Conservation (phyloP, 1,140 invertebrate genomes). For the Drosophila sturtevanti region DNA sequence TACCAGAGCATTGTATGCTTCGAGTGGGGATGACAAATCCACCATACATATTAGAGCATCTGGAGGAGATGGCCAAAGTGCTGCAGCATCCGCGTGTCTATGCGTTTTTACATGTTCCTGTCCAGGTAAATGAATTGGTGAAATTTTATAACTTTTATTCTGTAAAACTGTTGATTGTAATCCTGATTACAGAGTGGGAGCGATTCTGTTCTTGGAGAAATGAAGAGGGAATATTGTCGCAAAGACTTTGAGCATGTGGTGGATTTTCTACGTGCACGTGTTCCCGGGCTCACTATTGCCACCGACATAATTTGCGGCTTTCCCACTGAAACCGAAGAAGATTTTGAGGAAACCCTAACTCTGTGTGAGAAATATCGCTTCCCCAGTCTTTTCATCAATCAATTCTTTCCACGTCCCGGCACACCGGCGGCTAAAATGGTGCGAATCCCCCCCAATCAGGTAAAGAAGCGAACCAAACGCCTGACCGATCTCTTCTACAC, state of each 20-base stretch:
- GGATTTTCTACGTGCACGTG: constrained; percentile 91
- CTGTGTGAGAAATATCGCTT: constrained; percentile 95
- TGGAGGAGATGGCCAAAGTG: constrained; percentile 95
- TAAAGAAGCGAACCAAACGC: constrained; percentile 94
- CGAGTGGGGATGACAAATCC: constrained; percentile 99
- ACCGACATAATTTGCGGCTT: constrained; percentile 99
- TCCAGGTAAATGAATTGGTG: constrained; percentile 85
- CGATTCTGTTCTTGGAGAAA: constrained; percentile 95
- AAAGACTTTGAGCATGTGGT: constrained; percentile 96
- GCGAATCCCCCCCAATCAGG: constrained; percentile 90
- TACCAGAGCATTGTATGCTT: constrained; percentile 94
- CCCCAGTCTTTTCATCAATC: constrained; percentile 98
- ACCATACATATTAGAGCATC: constrained; percentile 97
- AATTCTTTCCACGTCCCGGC: constrained; percentile 97
- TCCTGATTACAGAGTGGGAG: constrained; percentile 88
- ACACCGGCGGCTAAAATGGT: constrained; percentile 96
- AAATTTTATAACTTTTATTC: no score
- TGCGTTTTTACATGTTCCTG: constrained; percentile 97
- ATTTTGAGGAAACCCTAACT: constrained; percentile 95
- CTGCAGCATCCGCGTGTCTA: constrained; percentile 95
- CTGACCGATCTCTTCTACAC: constrained; percentile 96
- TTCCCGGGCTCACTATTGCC: constrained; percentile 92
- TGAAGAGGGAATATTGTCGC: constrained; percentile 97
- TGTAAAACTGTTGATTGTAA: background rate
- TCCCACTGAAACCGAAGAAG: constrained; percentile 95